Evolutionary conservation across 2,888 invertebrate species (phyloP).

Genomic region (Toxonevra muliebris): DNA sequence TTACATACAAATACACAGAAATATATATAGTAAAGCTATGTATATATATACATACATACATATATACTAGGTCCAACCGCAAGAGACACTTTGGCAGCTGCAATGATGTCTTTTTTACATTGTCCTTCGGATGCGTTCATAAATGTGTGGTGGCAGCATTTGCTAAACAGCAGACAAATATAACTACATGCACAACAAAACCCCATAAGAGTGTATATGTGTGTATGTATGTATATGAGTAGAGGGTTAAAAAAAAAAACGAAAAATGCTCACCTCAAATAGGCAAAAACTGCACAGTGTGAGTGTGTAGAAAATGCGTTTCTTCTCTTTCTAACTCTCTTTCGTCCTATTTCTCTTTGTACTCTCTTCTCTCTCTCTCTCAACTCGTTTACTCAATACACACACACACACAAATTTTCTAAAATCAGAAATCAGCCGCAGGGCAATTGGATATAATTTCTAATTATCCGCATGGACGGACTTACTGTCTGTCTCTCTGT

Average conservation of each 20-base stretch:
- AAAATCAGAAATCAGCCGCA: slow-evolving; percentile 51
- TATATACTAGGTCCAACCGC: slow-evolving; percentile 46
- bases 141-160: neutral
- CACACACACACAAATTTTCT: neutral
- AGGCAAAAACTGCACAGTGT: too few species aligned
- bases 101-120: slow-evolving; percentile 24
- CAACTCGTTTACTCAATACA: too few species aligned
- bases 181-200: too few species aligned
- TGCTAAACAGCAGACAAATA: too few species aligned
- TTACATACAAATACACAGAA: slow-evolving; percentile 6
- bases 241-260: too few species aligned
- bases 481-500: neutral
- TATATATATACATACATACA: slow-evolving; percentile 44
- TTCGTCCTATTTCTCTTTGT: too few species aligned
- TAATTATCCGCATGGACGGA: slow-evolving; percentile 61
- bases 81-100: slow-evolving; percentile 60
- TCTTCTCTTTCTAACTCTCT: too few species aligned
- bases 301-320: too few species aligned
- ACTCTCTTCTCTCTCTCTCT: too few species aligned
- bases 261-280: too few species aligned
- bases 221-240: too few species aligned
- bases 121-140: slow-evolving; percentile 16
- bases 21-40: slow-evolving; percentile 11
- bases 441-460: slow-evolving; percentile 64
- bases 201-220: too few species aligned